Evolutionary conservation across 2,797 vertebrate genomes (phyloP), one percentile per base, ranked within the genome.

Genomic region (Enteromius afrohamiltoni): DNA sequence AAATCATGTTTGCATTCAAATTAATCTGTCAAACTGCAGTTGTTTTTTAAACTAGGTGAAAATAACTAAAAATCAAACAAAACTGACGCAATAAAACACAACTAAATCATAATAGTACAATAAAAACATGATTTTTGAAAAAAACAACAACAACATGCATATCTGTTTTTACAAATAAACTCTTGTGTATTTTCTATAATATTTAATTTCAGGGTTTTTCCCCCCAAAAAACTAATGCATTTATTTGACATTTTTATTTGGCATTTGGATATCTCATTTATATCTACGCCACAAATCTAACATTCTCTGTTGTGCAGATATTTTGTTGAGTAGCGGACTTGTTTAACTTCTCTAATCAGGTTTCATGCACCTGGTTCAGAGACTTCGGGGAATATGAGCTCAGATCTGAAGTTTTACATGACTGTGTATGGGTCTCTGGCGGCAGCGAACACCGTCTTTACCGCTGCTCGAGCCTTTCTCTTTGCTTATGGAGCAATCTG

Each of bases 321-420:
- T 74, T 45, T 70, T 49, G 69, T 51, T 51, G 19, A 31, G 23
- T 4, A 47, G 23, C 8, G n/a, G 23, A 17, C 34, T 37, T 0
- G 23, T 51, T 81, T 16, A 16, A 40, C 17, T 29, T 68, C 37
- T 55, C 11, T 55, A 58, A 51, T 42, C 87, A 95, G 94, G 31
- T 92, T 84, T 79, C 84, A 89, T 13, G 55, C 82, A 26, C 69
- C 83, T 34, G 80, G 55, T 62, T 82, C 53, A 0, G 34, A 87
- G 3, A 2, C 86, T 21, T 49, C 84, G 0, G 82, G 80, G 86
- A 95, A 95, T 62, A 31, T 86, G 68, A 95, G 95, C 73, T 86
- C 91, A 0, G 93, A 97, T n/a, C 82, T 98, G 79, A 93, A 80
- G 85, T 98, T 97, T 90, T 99, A 98, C 90, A 91, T 99, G 88